Conservation (phyloP, 2,797 vertebrate genomes). For the Oreonectes daqikongensis region DNA sequence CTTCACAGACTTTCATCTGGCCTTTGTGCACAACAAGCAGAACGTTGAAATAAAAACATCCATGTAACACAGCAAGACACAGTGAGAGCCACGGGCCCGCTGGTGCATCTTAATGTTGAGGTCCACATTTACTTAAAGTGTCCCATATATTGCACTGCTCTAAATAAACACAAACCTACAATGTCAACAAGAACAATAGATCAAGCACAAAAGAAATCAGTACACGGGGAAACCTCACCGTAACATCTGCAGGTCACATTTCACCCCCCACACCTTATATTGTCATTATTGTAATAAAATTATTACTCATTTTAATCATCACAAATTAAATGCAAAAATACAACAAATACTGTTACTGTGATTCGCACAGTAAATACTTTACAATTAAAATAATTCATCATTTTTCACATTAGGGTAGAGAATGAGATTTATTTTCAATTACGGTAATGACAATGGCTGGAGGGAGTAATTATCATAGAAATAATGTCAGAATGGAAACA, state of each 20-base stretch:
- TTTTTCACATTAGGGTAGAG: not conserved
- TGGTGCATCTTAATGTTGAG: slow-evolving; percentile 36
- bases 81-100: slow-evolving; percentile 31
- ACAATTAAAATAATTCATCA: slow-evolving; percentile 13
- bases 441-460: not conserved
- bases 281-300: not conserved
- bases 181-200: slow-evolving; percentile 38
- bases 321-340: not conserved
- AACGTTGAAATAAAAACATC: slow-evolving; percentile 32
- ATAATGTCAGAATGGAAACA: not conserved
- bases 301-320: not conserved
- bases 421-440: not conserved
- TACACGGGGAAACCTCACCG: not conserved
- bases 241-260: slow-evolving; percentile 4
- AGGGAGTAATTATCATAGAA: not conserved
- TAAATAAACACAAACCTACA: slow-evolving; percentile 43
- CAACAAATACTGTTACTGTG: not conserved
- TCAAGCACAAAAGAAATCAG: slow-evolving; percentile 40
- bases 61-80: slow-evolving; percentile 24
- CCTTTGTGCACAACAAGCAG: slow-evolving; percentile 24
- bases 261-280: not conserved
- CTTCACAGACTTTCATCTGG: slow-evolving; percentile 23
- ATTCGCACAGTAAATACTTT: not conserved
- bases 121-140: slow-evolving; percentile 47
- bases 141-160: slow-evolving; percentile 40